Evolutionary conservation across 23 tunicate species (phyloP).

Genomic region (Oikopleura albicans): DNA sequence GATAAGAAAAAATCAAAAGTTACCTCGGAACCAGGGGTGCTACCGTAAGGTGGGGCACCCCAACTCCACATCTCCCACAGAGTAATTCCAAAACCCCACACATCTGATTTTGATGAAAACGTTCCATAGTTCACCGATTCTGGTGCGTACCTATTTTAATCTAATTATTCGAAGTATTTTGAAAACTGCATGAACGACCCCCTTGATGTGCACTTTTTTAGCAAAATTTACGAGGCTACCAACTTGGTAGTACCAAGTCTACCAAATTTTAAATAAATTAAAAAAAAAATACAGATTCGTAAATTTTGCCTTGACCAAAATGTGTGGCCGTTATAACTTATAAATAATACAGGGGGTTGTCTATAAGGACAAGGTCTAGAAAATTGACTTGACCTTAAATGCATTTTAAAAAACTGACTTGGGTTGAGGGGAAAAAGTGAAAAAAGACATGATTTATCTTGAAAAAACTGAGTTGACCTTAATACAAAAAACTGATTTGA

Average conservation of each 20-base stretch:
- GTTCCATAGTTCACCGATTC: constrained; percentile 94
- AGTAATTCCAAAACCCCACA: constrained; percentile 95
- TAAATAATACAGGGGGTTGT: too few relatives aligned
- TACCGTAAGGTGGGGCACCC: constrained; percentile 92
- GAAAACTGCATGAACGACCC: neutral
- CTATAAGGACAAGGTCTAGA: too few relatives aligned
- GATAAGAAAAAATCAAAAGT: neutral
- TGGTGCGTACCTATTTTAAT: constrained; percentile 96
- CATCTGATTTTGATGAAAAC: constrained; percentile 93
- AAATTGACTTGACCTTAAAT: too few relatives aligned
- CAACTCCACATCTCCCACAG: constrained; percentile 90
- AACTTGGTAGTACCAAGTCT: too few relatives aligned
- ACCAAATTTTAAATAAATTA: neutral
- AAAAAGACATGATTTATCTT: too few relatives aligned
- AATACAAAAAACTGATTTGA: too few relatives aligned
- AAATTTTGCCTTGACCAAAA: neutral
- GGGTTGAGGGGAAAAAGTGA: too few relatives aligned
- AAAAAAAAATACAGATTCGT: too few relatives aligned
- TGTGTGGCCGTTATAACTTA: neutral
- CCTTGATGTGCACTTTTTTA: too few relatives aligned
- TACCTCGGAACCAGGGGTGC: constrained; percentile 78
- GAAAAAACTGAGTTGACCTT: too few relatives aligned
- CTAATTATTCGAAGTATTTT: neutral
- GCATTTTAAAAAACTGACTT: too few relatives aligned
- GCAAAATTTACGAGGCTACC: too few relatives aligned